Base-by-base conservation (phyloP, 2,113 vertebrate genomes). In the Bagarius yarrelli region DNA sequence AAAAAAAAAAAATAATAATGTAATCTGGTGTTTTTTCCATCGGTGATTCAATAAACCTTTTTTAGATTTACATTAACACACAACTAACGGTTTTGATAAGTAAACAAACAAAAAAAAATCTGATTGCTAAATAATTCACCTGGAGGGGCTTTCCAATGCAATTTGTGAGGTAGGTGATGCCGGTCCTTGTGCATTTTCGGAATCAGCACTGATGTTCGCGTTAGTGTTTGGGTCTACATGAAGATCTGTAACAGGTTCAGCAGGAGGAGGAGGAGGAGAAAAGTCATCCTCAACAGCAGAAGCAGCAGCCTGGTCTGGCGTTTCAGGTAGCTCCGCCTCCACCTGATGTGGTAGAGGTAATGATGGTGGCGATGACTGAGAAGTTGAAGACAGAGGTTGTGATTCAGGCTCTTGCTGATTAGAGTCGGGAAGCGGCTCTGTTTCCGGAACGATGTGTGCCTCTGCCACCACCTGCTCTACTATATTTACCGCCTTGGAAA, bases 151-250 rank as follows among this genome's bases (percentile, higher is more conserved):
- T 78, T 91, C 83, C 78, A 88, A 87, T 86, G 92, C 87, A 78
- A 90, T 94, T 87, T 94, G 90, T 94, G 97, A 98, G 96, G 96
- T 98, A 98, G 96, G 93, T 90, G 91, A 90, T 90, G 90, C 93
- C 86, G 92, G 91, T 87, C 85, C 91, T 77, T 86, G 85, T 83
- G 86, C 90, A 82, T 80, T 90, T 71, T 79, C 74, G 50, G 50
- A 83, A 36, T 85, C 86, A 56, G 61, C 80, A 27, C 55, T 47
- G 57, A 40, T 55, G 21, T 0, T 82, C 66, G 70, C 47, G n/a
- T 82, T 71, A 32, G 82, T 73, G 53, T 50, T 83, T 23, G 84
- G 78, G 18, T 84, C 40, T 53, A 81, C 63, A 63, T 9, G 80
- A 14, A 11, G 86, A 84, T 64, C 60, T 59, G 60, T 55, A n/a